Base-by-base conservation (phyloP, 2,888 invertebrate species). In the Agonopterix arenella region DNA sequence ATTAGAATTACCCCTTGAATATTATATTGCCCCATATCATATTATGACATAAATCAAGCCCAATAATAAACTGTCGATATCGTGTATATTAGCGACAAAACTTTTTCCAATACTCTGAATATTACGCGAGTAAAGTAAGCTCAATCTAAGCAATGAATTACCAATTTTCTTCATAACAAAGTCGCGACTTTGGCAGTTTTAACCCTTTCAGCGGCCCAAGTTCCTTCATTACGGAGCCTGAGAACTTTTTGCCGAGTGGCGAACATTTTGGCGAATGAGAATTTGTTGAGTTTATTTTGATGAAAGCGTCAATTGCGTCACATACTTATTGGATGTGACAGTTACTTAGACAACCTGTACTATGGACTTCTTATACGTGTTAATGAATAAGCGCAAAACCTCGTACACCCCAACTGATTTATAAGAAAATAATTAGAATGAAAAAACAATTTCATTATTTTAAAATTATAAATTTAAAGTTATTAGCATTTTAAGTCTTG, bases 111-210 rank as follows among this genome's bases (percentile, higher is more conserved):
- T 75, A 74, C 67, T 62, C 59, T 51, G 36, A 55, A 54, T 65
- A 69, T 70, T 64, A 67, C 66, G 57, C 48, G 57, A 68, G 70
- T 60, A 65, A 74, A 73, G 68, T 71, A 66, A 70, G 73, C 68
- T 65, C 65, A 74, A 74, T 70, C 66, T 67, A 57, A 63, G 73
- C 75, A 78, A 79, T 80, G 77, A 80, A 80, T 80, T 75, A 80
- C 76, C 70, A 76, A 80, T 80, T 80, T 79, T 72, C 70, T 73
- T 76, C 74, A 73, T 72, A 74, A 70, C 73, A 71, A 72, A 77
- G 71, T 73, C 73, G 63, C 60, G 70, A 76, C 69, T 76, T 76
- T 73, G 62, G 59, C 71, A 70, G 69, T 73, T 75, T 73, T 71
- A 75, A 76, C 76, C 78, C 78, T 76, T 80, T 78, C 74, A 71